Base-by-base conservation (phyloP, 2,113 vertebrate species). In the Bos indicus region DNA sequence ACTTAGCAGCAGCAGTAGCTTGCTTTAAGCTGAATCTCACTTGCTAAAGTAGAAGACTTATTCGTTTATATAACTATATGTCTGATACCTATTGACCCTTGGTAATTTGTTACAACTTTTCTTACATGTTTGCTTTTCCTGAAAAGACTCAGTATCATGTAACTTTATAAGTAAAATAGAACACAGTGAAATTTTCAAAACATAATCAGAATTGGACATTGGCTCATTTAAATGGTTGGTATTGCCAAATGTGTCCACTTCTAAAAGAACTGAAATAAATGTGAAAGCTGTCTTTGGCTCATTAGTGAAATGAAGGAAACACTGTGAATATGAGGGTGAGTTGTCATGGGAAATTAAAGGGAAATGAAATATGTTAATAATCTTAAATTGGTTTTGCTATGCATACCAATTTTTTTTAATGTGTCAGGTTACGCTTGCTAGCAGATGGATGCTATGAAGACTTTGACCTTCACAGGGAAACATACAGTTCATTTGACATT, bases 301-400 rank as follows among this genome's bases (percentile, higher is more conserved):
- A 57, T 98, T 98, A 94, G 43, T 46, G 46, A 52, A 67, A 52
- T 91, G 84, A 97, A 96, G 88, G 84, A 97, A 98, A 67, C 64
- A 59, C 80, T 84, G 30, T 98, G 89, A 85, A 19, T 95, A 82
- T 74, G 78, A 96, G 92, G 92, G 23, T 95, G 94, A 64, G 17
- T 62, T 96, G 95, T 98, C 94, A 95, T 97, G 96, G 84, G 85
- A 97, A 97, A 92, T 86, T 95, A 96, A 92, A 88, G 92, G 74
- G 64, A 97, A 98, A 95, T 43, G 56, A 95, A 98, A 88, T 62
- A 96, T 10, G 26, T 94, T 56, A 10, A 84, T 94, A 94, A 83
- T 83, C 67, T 6, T 95, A 85, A 94, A 94, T 98, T 77, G 71
- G 21, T 85, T 98, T 91, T 94, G 57, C 14, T 88, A 14, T 88